Base-by-base conservation (phyloP, 2,797 vertebrate genomes). In the Labroides dimidiatus region DNA sequence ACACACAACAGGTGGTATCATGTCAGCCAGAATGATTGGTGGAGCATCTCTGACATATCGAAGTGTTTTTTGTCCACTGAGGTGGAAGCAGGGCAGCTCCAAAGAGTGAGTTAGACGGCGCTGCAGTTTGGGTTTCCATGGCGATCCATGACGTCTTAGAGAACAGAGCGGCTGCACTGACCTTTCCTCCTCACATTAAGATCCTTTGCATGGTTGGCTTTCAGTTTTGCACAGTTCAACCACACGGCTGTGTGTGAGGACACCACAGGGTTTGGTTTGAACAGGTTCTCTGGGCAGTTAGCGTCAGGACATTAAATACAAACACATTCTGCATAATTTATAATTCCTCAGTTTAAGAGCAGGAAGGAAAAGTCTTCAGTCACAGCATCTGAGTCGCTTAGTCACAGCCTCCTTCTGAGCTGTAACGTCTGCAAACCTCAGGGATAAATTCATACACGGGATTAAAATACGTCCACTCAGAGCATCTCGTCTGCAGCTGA, bases 61-160 rank as follows among this genome's bases (percentile, higher is more conserved):
- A 2, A 19, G 19, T 10, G 6, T 57, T 24, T 36, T n/a, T 19
- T 39, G 57, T 48, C 36, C 41, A 5, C 16, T 47, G 43, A 47
- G 8, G n/a, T 4, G 10, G 44, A 78, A 78, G 42, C 33, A 66
- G 49, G 52, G 17, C 70, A 62, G 64, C 4, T 19, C 20, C 20
- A 21, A 43, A 41, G 21, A n/a, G 30, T 4, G 17, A 42, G 5
- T 42, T 17, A 14, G 11, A 12, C 17, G 10, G 53, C 36, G 9
- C 17, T 8, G 0, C 7, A 27, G 13, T 43, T 7, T 5, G 9
- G 0, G 59, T 53, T 49, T 20, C 54, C 24, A 43, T 12, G 43
- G 13, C 1, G 41, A 0, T 17, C 10, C 36, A 23, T 51, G 39
- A 59, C 27, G 16, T 45, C 48, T 20, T 33, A 17, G 33, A n/a